phyloP scores from a whole-genome alignment of 1,140 invertebrate species.

The Bombus affinis region DNA sequence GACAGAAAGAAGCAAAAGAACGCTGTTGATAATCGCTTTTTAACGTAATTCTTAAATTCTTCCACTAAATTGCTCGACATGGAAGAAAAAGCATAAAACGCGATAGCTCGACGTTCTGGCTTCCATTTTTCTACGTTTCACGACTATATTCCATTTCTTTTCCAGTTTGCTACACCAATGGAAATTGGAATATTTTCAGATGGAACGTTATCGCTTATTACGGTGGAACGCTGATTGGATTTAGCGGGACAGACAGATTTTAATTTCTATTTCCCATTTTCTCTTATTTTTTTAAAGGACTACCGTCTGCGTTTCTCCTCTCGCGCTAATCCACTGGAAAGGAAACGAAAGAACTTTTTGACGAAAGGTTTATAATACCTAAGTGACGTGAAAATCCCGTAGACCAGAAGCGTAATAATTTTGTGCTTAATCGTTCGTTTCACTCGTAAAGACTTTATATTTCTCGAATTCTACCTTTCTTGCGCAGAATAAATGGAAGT shows the following conservation, averaged over 20 bases:
- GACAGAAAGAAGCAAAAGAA: not conserved
- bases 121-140: not conserved
- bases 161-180: not conserved
- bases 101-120: not conserved
- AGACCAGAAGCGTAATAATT: not conserved
- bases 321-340: not conserved
- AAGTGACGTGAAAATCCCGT: not conserved
- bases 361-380: not conserved
- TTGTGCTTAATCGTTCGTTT: not conserved
- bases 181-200: conserved; percentile 5
- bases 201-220: conserved; percentile 28
- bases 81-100: not conserved
- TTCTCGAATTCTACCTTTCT: not conserved
- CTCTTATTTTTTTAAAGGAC: not conserved
- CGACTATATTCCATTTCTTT: not conserved
- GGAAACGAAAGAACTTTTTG: not conserved
- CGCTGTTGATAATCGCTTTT: not conserved
- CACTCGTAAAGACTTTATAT: not conserved
- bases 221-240: not conserved
- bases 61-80: not conserved
- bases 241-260: not conserved
- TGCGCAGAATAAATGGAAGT: not conserved
- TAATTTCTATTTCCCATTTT: conserved; percentile 29
- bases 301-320: not conserved
- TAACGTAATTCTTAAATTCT: not conserved